Conservation (phyloP, 1,140 invertebrate genomes). For the Trichoplusia ni region DNA sequence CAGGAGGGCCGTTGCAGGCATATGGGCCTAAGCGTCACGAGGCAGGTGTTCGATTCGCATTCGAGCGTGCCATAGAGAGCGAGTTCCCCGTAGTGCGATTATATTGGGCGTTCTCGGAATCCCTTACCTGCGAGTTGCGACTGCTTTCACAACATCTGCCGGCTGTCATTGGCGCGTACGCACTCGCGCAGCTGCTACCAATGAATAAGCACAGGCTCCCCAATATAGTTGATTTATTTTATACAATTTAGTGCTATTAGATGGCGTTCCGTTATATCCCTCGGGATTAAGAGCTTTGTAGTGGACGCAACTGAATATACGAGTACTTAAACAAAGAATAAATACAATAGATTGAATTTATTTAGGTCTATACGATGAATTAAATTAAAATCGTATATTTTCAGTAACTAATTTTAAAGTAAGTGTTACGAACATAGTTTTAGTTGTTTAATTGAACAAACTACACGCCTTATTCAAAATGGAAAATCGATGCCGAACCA, state of each 20-base stretch:
- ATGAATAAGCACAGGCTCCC: constrained; percentile 22
- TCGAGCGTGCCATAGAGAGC: constrained; percentile 62
- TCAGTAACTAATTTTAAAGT: too few species aligned
- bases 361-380: too few species aligned
- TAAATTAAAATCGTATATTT: too few species aligned
- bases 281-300: constrained; percentile 5
- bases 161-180: constrained; percentile 50
- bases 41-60: constrained; percentile 58
- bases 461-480: background rate
- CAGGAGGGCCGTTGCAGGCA: background rate
- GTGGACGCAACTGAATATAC: background rate
- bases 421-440: background rate
- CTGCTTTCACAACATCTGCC: constrained; percentile 78
- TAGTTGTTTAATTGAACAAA: too few species aligned
- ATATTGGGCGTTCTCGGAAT: constrained; percentile 79
- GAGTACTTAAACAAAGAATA: too few species aligned
- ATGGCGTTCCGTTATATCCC: constrained; percentile 1
- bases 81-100: constrained; percentile 75
- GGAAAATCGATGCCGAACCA: constrained; percentile 12
- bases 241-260: constrained; percentile 10
- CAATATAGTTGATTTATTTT: constrained; percentile 24
- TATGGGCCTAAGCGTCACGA: background rate
- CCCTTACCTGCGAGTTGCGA: constrained; percentile 70
- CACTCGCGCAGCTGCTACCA: constrained; percentile 47
- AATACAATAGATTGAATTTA: too few species aligned